Evolutionary conservation across 2,888 invertebrate species (phyloP).

Genomic region (Netelia fuscicornis): DNA sequence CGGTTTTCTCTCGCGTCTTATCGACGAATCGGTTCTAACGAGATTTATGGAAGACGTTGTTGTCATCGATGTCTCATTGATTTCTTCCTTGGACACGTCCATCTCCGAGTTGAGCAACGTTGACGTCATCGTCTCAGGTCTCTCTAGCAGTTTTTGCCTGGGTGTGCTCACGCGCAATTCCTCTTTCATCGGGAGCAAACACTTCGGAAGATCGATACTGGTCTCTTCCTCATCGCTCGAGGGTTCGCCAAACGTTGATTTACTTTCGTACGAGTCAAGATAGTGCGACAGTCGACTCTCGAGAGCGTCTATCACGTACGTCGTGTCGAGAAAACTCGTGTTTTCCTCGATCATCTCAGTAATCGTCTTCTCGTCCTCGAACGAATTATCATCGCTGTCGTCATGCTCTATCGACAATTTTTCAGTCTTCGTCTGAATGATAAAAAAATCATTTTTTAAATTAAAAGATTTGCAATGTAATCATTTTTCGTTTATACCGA

Average conservation of each 20-base stretch:
- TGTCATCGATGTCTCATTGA: background rate
- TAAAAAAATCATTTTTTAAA: background rate
- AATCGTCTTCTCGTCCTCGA: conserved; percentile 20
- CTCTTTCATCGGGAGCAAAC: conserved; percentile 60
- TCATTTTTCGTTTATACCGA: no score
- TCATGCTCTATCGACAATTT: conserved; percentile 2
- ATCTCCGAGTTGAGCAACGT: background rate
- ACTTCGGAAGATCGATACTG: conserved; percentile 35
- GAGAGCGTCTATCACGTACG: conserved; percentile 51
- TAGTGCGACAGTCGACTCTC: conserved; percentile 41
- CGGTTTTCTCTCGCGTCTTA: conserved; percentile 68
- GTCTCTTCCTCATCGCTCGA: background rate
- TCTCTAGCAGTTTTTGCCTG: background rate
- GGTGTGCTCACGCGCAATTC: conserved; percentile 44
- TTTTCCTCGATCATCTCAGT: conserved; percentile 35
- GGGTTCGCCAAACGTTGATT: conserved; percentile 13
- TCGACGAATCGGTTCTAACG: conserved; percentile 57
- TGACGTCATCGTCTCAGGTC: background rate
- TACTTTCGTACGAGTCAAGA: conserved; percentile 32
- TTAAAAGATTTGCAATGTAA: background rate
- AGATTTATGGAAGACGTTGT: conserved; percentile 10
- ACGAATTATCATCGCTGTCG: conserved; percentile 33
- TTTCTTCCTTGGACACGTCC: background rate
- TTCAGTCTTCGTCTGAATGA: conserved; percentile 27
- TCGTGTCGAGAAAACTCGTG: conserved; percentile 34